A percentile compares a stretch with the other conserved stretches of the same genome.
phyloP scores from a whole-genome alignment of 2,113 vertebrate species.

The Actenoides hombroni region DNA sequence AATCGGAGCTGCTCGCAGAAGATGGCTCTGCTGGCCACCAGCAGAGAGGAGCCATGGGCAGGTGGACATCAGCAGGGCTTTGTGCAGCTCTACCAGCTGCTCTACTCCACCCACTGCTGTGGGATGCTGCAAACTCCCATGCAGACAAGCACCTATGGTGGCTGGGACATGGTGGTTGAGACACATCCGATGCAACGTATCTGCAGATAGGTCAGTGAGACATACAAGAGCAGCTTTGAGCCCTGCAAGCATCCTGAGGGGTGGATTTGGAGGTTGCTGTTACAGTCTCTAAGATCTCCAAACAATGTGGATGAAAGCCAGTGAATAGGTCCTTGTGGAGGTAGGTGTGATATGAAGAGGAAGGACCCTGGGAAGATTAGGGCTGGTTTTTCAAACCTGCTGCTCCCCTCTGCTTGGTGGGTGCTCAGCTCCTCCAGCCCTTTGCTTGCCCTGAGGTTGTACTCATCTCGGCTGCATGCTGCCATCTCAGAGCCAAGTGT shows the following conservation, averaged over 20 bases:
- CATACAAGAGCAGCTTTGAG: neutral
- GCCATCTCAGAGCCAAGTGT: neutral
- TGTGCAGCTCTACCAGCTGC: neutral
- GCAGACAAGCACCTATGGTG: neutral
- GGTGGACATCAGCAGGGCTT: neutral
- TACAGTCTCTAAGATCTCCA: neutral
- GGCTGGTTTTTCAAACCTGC: neutral
- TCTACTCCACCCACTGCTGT: neutral
- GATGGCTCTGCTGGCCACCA: neutral
- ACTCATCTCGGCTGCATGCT: neutral
- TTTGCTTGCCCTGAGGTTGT: neutral
- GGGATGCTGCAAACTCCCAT: neutral
- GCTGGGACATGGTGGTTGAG: neutral
- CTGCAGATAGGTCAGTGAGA: neutral
- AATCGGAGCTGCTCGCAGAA: neutral
- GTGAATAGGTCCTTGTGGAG: neutral
- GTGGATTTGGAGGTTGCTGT: neutral
- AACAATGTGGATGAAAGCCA: neutral
- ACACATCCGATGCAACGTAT: neutral
- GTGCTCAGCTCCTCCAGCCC: neutral
- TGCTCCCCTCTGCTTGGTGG: rapidly evolving
- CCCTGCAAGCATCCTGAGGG: neutral
- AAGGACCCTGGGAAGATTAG: neutral
- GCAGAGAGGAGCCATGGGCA: neutral
- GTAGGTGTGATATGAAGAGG: neutral